phyloP scores from a whole-genome alignment of 2,797 vertebrate genomes.

The Pogoniulus pusillus region DNA sequence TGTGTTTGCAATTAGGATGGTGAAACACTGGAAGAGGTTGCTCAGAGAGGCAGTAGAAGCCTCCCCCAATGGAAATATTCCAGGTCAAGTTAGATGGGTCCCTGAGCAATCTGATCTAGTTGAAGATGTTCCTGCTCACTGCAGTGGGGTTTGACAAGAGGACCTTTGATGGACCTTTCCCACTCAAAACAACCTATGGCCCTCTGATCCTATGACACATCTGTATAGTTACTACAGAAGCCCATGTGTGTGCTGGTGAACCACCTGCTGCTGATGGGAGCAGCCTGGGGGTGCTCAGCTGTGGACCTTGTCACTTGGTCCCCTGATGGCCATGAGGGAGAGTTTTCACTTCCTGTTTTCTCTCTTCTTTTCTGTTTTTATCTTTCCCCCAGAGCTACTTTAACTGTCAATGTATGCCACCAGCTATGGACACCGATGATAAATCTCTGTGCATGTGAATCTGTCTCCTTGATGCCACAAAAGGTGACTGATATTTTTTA shows the following conservation, averaged over 20 bases:
- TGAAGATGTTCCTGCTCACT: too few relatives aligned
- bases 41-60: too few relatives aligned
- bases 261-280: neutral
- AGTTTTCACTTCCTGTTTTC: neutral
- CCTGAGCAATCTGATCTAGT: too few relatives aligned
- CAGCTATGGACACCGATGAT: neutral
- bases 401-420: neutral
- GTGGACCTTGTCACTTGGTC: neutral
- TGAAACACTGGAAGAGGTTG: too few relatives aligned
- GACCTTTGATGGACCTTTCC: too few relatives aligned
- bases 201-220: too few relatives aligned
- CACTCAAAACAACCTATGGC: too few relatives aligned
- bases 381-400: neutral
- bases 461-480: neutral
- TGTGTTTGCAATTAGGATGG: too few relatives aligned
- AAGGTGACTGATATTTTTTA: neutral
- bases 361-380: neutral
- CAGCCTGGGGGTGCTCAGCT: neutral
- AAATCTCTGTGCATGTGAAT: neutral
- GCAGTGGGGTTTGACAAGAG: too few relatives aligned
- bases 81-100: too few relatives aligned
- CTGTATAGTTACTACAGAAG: neutral
- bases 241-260: neutral
- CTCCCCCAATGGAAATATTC: too few relatives aligned
- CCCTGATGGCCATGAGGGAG: too few relatives aligned